These are phyloP conservation scores for Pao palembangensis DNA, from an alignment of 2,113 vertebrate genomes.

Conservation along the genomic window DNA sequence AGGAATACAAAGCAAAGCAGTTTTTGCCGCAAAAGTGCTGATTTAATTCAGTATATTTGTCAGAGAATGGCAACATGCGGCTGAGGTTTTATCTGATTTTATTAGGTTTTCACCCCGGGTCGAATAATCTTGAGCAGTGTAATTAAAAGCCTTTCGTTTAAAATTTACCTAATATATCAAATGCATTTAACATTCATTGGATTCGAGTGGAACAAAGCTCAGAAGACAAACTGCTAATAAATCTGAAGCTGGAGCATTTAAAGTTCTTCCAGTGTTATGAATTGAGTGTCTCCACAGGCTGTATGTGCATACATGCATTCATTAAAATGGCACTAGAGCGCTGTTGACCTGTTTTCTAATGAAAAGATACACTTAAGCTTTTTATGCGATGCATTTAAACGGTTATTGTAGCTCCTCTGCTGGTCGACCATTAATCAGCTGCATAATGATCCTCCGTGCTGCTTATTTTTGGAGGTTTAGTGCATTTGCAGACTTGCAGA, in stretches of 20 bases:
- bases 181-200: conserved; percentile 29
- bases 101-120: conserved; percentile 18
- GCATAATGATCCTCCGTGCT: not conserved
- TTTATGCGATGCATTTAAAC: conserved; percentile 49
- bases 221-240: not conserved
- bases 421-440: conserved; percentile 3
- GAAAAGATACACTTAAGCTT: conserved; percentile 20
- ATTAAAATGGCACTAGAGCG: conserved; percentile 62
- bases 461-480: not conserved
- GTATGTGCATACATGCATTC: conserved; percentile 50
- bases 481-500: not conserved
- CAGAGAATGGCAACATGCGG: conserved; percentile 17
- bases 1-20: conserved; percentile 62
- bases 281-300: conserved; percentile 29
- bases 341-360: conserved; percentile 50
- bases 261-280: conserved; percentile 23
- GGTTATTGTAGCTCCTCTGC: not conserved
- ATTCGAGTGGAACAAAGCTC: conserved; percentile 47
- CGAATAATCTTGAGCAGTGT: conserved; percentile 27
- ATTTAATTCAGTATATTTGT: conserved; percentile 44
- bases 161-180: conserved; percentile 45
- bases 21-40: conserved; percentile 44
- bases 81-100: conserved; percentile 46
- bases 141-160: conserved; percentile 65
- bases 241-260: not conserved